Percentiles rank a stretch among this genome's conserved stretches.
These are phyloP conservation scores for cattle (Bos taurus) DNA, from an alignment of 2,113 vertebrate species.

Conservation along the genomic window DNA sequence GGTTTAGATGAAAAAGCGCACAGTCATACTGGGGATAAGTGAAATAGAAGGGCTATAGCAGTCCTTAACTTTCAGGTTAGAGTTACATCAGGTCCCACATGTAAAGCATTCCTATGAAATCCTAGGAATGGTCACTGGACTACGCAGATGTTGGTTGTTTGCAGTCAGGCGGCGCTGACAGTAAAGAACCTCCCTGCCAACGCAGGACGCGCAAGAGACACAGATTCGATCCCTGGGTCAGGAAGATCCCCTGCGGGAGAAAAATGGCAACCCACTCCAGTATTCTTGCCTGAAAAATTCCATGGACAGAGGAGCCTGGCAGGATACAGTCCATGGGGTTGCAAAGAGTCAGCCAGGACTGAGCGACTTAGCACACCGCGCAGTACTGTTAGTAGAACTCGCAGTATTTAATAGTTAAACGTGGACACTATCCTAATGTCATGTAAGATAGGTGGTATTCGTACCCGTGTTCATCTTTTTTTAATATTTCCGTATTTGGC, in stretches of 20 bases:
- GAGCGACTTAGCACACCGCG: background rate
- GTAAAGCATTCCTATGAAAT: background rate
- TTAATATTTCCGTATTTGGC: background rate
- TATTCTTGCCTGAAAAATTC: background rate
- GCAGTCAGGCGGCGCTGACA: rapidly evolving
- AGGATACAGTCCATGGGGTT: rapidly evolving
- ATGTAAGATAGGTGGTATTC: no score
- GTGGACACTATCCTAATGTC: background rate
- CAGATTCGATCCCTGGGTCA: background rate
- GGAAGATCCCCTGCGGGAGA: background rate
- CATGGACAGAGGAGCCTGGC: background rate
- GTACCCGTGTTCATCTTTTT: background rate
- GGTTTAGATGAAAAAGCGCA: background rate
- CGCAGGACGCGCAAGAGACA: background rate
- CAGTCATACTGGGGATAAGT: background rate
- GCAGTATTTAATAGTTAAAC: background rate
- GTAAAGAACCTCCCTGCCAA: background rate
- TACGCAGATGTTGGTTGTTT: background rate
- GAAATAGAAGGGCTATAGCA: background rate
- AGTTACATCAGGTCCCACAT: background rate
- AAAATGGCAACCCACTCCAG: background rate
- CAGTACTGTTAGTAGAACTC: rapidly evolving
- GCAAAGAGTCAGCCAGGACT: background rate
- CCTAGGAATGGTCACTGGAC: background rate
- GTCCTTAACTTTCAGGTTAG: background rate